Base-by-base conservation (phyloP, 2,797 vertebrate species). In the Sus cebifrons region DNA sequence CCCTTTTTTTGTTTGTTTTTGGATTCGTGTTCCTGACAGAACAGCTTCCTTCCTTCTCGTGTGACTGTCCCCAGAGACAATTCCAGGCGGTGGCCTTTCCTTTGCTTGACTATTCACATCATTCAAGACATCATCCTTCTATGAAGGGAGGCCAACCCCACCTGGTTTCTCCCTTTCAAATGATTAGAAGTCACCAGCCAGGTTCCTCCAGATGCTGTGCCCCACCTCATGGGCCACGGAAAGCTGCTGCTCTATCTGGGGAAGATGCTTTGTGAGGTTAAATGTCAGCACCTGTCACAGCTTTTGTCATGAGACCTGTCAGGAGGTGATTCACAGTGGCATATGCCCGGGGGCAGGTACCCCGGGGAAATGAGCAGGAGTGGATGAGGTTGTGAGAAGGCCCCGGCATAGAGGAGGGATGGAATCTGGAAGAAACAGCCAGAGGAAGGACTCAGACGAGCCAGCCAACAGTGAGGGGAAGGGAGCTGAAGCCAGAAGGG, bases 401-500 rank as follows among this genome's bases (percentile, higher is more conserved):
- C 7, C 23, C 1, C 15, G 0, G 49, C 21, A 1, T 13, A 83
- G 68, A 44, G 29, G 54, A 29, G 44, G 3, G 3, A 18, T 20
- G 29, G 25, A 1, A 4, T 14, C 1, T 3, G 20, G 54, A 40
- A 11, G 5, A 25, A 58, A 71, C 0, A 0, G 2, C 14, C 12
- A 18, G 23, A 88, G 75, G 40, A 6, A 4, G 65, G 68, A 17
- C 5, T 56, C 0, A 1, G 23, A 54, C 44, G 54, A 56, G 27
- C 27, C 75, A 73, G 60, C 9, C 44, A 49, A 29, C 27, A 58
- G 10, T 5, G 11, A 15, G 44, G 21, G 6, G 10, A 3, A 10
- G 9, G 40, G 14, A 49, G 0, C 27, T 10, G 12, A 0, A 5
- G 58, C 14, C 3, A 21, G 56, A 29, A n/a, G 36, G 27, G n/a